Evolutionary conservation across 2,797 vertebrate genomes (phyloP), one percentile per base, ranked within the genome.

Genomic region (Bovichtus variegatus): DNA sequence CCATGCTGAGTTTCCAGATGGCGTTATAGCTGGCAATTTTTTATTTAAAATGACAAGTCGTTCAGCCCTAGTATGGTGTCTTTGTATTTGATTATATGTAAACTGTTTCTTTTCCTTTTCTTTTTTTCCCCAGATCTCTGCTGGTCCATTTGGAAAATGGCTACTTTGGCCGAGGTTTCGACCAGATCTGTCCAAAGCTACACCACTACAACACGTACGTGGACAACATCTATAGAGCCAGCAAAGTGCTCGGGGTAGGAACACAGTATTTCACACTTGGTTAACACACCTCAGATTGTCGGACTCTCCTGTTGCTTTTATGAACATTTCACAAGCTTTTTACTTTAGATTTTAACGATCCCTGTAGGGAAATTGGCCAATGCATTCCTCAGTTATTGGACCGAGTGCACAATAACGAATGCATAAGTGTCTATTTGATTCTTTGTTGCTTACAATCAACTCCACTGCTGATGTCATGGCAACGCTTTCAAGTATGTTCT

Each of bases 211-310:
- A 76, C 60, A 88, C 79, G 15, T 95, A 93, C 0, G 51, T 86
- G 87, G 96, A 97, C 94, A 97, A 97, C 86, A 91, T 80, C 53
- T 94, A 96, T 66, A 83, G 85, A 9, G 90, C 95, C 91, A 94
- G 91, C 85, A 97, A 92, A 82, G 90, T 93, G 76, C 95, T 97
- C 18, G 64, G 85, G 96, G 96, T 97, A 95, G 81, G 93, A 89
- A 94, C 21, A 34, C 50, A 41, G n/a, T 9, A 31, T 55, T 59
- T 64, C 2, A n/a, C 1, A 46, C 23, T 36, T 25, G 21, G 1
- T 29, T 31, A 8, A 13, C 43, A 50, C 54, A 65, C 9, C 4
- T 72, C 41, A 58, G 7, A n/a, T n/a, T 55, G 44, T 63, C 34
- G 19, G 5, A 54, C 34, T 25, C 46, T 59, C 11, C 10, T 66